These are phyloP conservation scores for Odocoileus hemionus DNA, from an alignment of 2,113 vertebrate species.

Conservation along the genomic window DNA sequence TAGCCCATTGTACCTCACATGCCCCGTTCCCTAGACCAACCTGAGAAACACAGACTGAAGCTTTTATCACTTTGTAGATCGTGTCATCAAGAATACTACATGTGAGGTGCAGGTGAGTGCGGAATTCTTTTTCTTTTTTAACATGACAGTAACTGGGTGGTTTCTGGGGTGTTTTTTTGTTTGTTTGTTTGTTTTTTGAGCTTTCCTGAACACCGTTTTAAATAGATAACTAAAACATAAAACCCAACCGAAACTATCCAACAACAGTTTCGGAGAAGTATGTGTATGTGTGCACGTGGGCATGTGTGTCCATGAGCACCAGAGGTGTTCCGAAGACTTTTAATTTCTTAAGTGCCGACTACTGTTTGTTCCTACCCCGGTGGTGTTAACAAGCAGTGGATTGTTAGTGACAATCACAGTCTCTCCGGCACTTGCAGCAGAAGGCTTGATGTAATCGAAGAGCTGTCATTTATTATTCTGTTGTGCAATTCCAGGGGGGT, in stretches of 20 bases:
- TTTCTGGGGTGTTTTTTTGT: too few relatives aligned
- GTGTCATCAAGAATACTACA: background rate
- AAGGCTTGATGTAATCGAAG: conserved; percentile 93
- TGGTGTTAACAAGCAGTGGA: conserved; percentile 90
- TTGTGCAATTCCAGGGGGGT: conserved; percentile 86
- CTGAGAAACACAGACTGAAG: background rate
- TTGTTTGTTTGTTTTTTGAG: background rate
- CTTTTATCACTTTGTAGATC: background rate
- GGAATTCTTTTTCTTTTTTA: conserved; percentile 20
- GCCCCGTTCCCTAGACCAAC: background rate
- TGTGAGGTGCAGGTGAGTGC: background rate
- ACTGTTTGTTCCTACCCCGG: conserved; percentile 87
- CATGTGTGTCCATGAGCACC: conserved; percentile 30
- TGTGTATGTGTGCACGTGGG: background rate
- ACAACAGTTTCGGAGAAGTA: background rate
- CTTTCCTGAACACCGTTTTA: background rate
- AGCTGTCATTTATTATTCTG: conserved; percentile 93
- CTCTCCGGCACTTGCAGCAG: conserved; percentile 87
- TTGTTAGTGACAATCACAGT: conserved; percentile 93
- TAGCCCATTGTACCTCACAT: background rate
- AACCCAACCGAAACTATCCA: background rate
- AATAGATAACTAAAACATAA: background rate
- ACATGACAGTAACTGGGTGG: conserved; percentile 53
- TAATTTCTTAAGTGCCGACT: conserved; percentile 76
- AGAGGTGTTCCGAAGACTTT: conserved; percentile 31